phyloP scores from a whole-genome alignment of 2,797 vertebrate genomes.

The Orestias chungarensis region DNA sequence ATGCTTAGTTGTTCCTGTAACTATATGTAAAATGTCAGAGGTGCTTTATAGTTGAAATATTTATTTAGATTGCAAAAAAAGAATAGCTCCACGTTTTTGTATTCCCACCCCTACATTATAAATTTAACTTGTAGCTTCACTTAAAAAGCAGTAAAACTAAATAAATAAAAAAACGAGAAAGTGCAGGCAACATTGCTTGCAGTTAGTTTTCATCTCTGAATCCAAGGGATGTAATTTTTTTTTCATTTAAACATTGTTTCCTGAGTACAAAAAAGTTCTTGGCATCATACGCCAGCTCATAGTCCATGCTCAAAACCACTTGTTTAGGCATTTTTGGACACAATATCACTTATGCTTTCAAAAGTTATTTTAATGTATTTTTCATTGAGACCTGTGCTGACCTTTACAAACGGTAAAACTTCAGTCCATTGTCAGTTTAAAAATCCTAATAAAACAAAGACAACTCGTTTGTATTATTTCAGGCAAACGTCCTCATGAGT shows the following conservation, averaged over 20 bases:
- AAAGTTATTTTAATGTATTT: neutral
- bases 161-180: neutral
- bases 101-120: too few relatives aligned
- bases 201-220: neutral
- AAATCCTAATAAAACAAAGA: neutral
- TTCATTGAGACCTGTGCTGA: neutral
- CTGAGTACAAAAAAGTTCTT: neutral
- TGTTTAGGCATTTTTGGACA: neutral
- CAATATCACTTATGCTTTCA: neutral
- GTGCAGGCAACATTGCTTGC: neutral
- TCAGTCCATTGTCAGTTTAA: neutral
- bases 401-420: neutral
- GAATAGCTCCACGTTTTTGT: neutral
- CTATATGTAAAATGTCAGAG: neutral
- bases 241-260: neutral
- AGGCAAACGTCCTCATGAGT: constrained; percentile 86
- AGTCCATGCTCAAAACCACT: neutral
- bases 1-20: neutral
- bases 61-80: neutral
- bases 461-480: constrained; percentile 10
- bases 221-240: neutral
- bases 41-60: neutral
- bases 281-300: neutral
- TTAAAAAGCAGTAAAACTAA: neutral
- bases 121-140: neutral